Evolutionary conservation across 2,888 invertebrate genomes (phyloP), one percentile per base, ranked within the genome.

Genomic region (Drosophila antonietae): DNA sequence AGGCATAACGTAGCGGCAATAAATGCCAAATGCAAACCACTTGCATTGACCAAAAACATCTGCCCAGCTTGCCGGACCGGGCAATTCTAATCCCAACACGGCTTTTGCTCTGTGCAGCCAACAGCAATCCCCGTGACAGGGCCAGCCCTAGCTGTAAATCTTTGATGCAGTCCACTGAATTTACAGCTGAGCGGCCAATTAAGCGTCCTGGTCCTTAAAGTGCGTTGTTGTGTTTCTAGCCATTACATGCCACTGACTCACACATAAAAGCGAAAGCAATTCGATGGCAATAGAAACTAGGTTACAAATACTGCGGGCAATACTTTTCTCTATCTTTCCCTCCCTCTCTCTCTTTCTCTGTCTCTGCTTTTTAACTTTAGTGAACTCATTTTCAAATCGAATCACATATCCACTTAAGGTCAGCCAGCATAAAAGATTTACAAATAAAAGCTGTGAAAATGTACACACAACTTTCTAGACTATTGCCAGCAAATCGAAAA

Each of bases 131-230:
- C 37, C 23, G 33, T 57, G 35, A 12, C 57, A 33, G 35, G 15
- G 31, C 39, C 59, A 52, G 39, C 33, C 46, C 55, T 58, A 73
- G 88, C 53, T 88, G 83, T 89, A 89, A 85, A 85, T 85, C 90
- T 85, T 80, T 78, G 86, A 88, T 80, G 78, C 90, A 89, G 84
- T 78, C 84, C 80, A 84, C 58, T 85, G 88, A 83, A 83, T 89
- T 88, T 88, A 89, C 83, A 83, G 70, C 80, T 78, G 90, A 77
- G 86, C 80, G 73, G 82, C 83, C 88, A 84, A 84, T 84, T 89
- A 88, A 85, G 76, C 72, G 64, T 43, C 52, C 61, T 6, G 58
- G 56, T 56, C 20, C 65, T 84, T 73, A 78, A 83, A 87, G 83
- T 84, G 88, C 89, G 76, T 87, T 68, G 80, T 46, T 70, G 63